Conservation (phyloP, 2,113 vertebrate species). For the Trematomus loennbergii region DNA sequence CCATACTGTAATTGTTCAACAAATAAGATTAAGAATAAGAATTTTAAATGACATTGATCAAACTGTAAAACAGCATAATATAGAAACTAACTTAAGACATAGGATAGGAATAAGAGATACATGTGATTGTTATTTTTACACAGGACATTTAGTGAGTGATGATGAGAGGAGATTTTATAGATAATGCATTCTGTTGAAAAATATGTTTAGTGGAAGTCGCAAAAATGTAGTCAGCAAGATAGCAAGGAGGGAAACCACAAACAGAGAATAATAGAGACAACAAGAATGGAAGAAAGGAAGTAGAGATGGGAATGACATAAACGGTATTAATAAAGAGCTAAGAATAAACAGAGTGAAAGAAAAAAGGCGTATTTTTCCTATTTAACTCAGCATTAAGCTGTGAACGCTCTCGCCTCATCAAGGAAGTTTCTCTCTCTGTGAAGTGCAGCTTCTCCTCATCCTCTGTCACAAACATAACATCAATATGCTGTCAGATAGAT, state of each 20-base stretch:
- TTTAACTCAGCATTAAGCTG: conserved; percentile 29
- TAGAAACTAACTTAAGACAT: too few relatives aligned
- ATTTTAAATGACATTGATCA: not conserved
- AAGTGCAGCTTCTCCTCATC: conserved; percentile 42
- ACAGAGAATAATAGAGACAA: conserved; percentile 2
- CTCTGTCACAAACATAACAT: conserved; percentile 53
- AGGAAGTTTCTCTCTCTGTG: conserved; percentile 52
- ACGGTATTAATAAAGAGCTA: not conserved
- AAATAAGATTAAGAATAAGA: too few relatives aligned
- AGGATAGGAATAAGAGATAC: not conserved
- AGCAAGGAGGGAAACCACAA: conserved; percentile 8
- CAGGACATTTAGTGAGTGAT: not conserved
- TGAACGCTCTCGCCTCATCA: conserved; percentile 32
- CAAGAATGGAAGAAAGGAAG: not conserved
- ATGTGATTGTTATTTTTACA: too few relatives aligned
- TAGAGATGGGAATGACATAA: conserved; percentile 9
- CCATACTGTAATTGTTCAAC: conserved; percentile 11
- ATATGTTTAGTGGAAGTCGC: not conserved
- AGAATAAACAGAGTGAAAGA: not conserved
- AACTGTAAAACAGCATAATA: too few relatives aligned
- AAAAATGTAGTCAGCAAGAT: conserved; percentile 13
- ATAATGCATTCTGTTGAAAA: conserved; percentile 1
- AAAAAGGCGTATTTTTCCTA: not conserved
- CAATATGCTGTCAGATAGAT: conserved; percentile 62
- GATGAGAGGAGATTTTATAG: conserved; percentile 13